Conservation (phyloP, 2,113 vertebrate species). For the Lipophrys pholis region DNA sequence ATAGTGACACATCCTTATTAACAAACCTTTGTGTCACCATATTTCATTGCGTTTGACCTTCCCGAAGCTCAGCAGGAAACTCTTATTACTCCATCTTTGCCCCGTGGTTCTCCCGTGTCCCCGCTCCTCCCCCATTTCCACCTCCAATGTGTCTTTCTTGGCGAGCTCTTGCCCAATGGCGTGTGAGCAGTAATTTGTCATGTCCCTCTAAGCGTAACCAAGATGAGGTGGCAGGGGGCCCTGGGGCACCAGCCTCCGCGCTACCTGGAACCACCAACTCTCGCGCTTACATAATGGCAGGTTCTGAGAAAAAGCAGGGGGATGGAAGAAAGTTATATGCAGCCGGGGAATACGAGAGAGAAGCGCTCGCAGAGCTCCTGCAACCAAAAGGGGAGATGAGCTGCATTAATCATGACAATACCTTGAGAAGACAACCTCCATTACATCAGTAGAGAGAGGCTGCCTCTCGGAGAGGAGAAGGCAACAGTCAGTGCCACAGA, state of each 20-base stretch:
- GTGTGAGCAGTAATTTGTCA: slow-evolving; percentile 77
- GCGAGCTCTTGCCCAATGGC: slow-evolving; percentile 58
- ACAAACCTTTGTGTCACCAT: slow-evolving; percentile 37
- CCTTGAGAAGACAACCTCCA: slow-evolving; percentile 75
- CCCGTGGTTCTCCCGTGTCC: slow-evolving; percentile 45
- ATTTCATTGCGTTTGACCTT: slow-evolving; percentile 68
- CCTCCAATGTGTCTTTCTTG: slow-evolving; percentile 53
- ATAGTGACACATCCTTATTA: slow-evolving; percentile 14
- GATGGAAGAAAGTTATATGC: slow-evolving; percentile 43
- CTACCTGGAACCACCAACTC: slow-evolving; percentile 74
- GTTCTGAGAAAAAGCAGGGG: slow-evolving; percentile 38
- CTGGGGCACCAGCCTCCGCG: slow-evolving; percentile 50
- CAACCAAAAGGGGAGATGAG: slow-evolving; percentile 40
- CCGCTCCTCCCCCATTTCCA: slow-evolving; percentile 44
- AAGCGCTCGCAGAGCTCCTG: slow-evolving; percentile 53
- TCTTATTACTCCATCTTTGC: slow-evolving; percentile 46
- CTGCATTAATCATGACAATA: slow-evolving; percentile 82
- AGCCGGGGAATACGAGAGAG: slow-evolving; percentile 52
- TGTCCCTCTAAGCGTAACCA: slow-evolving; percentile 75
- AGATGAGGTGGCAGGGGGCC: slow-evolving; percentile 71
- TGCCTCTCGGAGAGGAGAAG: slow-evolving; percentile 47
- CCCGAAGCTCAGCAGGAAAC: slow-evolving; percentile 39
- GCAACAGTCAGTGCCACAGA: slow-evolving; percentile 53
- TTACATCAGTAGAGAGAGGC: slow-evolving; percentile 62
- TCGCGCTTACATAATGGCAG: slow-evolving; percentile 71